Conservation (phyloP, 1,140 invertebrate genomes). For the Chrysomallon squamiferum region DNA sequence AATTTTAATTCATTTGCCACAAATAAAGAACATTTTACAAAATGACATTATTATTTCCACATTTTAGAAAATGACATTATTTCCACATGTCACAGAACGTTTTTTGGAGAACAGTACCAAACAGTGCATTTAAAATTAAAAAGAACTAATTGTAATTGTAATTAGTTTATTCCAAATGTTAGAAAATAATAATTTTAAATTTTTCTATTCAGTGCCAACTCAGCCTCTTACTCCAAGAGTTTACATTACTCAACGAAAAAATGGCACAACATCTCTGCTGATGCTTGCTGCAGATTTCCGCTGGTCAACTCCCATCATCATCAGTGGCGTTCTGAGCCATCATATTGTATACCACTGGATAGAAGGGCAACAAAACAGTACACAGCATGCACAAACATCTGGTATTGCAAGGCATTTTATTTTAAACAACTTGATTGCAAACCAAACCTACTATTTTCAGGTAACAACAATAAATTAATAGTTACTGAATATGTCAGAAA, state of each 20-base stretch:
- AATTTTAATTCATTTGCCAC: too few species aligned
- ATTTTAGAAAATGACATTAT: too few species aligned
- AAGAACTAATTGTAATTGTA: too few species aligned
- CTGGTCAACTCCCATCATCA: constrained; percentile 76
- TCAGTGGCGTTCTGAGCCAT: constrained; percentile 77
- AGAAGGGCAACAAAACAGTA: constrained; percentile 9
- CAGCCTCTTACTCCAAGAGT: constrained; percentile 74
- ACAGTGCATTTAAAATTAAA: too few species aligned
- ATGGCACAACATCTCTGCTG: constrained; percentile 43
- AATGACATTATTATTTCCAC: too few species aligned
- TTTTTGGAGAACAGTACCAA: too few species aligned
- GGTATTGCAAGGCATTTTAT: constrained; percentile 67
- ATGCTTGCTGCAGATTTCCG: constrained; percentile 67
- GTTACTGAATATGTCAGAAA: too few species aligned
- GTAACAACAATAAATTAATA: constrained; percentile 59
- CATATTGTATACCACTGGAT: constrained; percentile 72
- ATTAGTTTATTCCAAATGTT: too few species aligned
- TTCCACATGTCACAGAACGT: too few species aligned
- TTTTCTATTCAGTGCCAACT: constrained; percentile 71
- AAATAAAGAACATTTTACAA: too few species aligned
- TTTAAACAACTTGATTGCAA: constrained; percentile 68
- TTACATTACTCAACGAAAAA: constrained; percentile 69
- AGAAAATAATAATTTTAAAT: neutral
- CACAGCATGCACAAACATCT: constrained; percentile 39
- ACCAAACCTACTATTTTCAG: constrained; percentile 78